Base-by-base conservation (phyloP, 64 coral and sea anemone genomes). In the Hydrozoanthus tunicans region DNA sequence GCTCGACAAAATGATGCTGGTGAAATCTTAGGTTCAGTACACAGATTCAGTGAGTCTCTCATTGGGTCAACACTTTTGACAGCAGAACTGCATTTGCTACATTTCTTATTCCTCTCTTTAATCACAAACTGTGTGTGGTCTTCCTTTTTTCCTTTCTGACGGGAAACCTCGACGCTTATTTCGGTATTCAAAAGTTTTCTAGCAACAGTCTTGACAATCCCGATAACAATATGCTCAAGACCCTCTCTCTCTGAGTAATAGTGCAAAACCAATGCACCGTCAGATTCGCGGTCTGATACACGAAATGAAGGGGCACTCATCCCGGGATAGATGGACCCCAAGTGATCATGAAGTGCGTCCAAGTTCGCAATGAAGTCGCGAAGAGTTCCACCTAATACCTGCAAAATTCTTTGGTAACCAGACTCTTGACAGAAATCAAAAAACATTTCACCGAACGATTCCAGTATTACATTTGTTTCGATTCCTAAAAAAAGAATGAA, bases 291-390 rank as follows among this genome's bases (percentile, higher is more conserved):
- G 79, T 96, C 92, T 5, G 95, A 93, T 20, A 96, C 95, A 56
- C 95, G 86, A 75, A 96, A 96, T 32, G 95, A 96, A 32, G 95
- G 95, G 51, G 95, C 95, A 88, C 81, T 75, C 95, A 96, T 96
- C 6, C 90, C 92, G 9, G 95, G 95, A 59, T 96, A 96, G 9
- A 96, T 93, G 23, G 89, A 64, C 5, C 89, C 92, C 1, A 96
- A 79, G 70, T 96, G 95, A 68, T 96, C 95, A 58, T 96, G 95
- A 32, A 96, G 77, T 3, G 94, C 94, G 85, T 95, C 94, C 58
- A 95, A 74, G 62, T 95, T 95, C 78, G 85, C 56, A 24, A 95
- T 92, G 25, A 95, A 95, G 59, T 95, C 94, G 70, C 91, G 91
- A 11, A 95, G 79, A n/a, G 66, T 95, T 53, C 94, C 91, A 54